phyloP scores from a whole-genome alignment of 2,797 vertebrate genomes.

The Coreius guichenoti region DNA sequence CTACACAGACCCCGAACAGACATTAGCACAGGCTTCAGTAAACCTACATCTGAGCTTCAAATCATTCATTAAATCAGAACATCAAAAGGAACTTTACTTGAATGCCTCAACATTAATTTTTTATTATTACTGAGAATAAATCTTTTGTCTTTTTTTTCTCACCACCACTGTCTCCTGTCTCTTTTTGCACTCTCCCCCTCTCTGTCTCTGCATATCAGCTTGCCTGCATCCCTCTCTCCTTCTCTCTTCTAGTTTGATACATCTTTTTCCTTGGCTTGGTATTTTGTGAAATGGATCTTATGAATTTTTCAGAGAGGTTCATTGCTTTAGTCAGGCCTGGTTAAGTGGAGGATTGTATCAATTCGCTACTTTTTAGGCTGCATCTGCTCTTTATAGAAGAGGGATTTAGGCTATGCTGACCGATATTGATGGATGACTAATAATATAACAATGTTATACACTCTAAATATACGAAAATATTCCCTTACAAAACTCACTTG shows the following conservation, averaged over 20 bases:
- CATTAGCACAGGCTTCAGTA: constrained; percentile 92
- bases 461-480: constrained; percentile 22
- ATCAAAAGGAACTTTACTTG: constrained; percentile 99
- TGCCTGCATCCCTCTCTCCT: constrained; percentile 60
- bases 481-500: constrained; percentile 1
- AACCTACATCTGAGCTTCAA: constrained; percentile 81
- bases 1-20: constrained; percentile 84
- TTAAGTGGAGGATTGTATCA: constrained; percentile 66
- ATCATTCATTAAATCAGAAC: constrained; percentile 99
- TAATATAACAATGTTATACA: constrained; percentile 19
- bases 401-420: constrained; percentile 54
- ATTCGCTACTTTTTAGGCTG: constrained; percentile 58
- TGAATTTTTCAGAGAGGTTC: constrained; percentile 92
- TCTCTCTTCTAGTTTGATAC: constrained; percentile 68
- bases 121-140: constrained; percentile 95
- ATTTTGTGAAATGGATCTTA: constrained; percentile 96
- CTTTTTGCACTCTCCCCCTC: neutral
- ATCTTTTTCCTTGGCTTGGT: constrained; percentile 82
- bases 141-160: constrained; percentile 90
- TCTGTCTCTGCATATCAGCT: constrained; percentile 29
- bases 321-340: constrained; percentile 76
- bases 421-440: constrained; percentile 26
- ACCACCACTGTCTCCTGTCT: constrained; percentile 33
- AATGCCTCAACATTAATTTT: constrained; percentile 96
- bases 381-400: constrained; percentile 59